phyloP scores from a whole-genome alignment of 2,797 vertebrate genomes.

The Chrysolophus pictus region DNA sequence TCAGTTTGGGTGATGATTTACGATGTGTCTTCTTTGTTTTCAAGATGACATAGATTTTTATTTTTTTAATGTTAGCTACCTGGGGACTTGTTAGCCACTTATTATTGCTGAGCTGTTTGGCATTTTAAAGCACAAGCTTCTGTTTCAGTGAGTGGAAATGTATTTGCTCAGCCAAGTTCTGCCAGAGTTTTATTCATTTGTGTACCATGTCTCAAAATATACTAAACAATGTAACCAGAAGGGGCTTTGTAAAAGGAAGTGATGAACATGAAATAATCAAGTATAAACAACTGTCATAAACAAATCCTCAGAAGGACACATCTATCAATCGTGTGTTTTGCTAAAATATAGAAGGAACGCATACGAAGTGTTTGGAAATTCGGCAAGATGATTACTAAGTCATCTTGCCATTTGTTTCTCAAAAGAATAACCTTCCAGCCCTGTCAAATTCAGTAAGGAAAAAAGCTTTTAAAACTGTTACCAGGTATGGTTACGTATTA shows the following conservation, averaged over 20 bases:
- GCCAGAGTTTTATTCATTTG: neutral
- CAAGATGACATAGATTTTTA: neutral
- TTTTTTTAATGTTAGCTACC: neutral
- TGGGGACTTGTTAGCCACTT: neutral
- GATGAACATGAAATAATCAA: neutral
- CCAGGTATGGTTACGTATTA: neutral
- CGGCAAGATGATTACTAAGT: neutral
- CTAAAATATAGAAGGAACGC: neutral
- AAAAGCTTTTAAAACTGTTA: slow-evolving; percentile 3
- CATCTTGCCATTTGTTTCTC: neutral
- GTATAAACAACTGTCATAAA: neutral
- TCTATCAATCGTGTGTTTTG: neutral
- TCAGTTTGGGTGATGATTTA: neutral
- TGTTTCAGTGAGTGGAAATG: neutral
- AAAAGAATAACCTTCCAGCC: neutral
- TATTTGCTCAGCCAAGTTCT: neutral
- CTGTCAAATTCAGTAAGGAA: neutral
- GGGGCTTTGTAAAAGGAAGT: neutral
- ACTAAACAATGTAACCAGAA: neutral
- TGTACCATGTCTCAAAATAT: neutral
- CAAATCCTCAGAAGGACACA: neutral
- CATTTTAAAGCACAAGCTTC: neutral
- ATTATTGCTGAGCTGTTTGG: neutral
- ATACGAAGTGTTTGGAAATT: neutral
- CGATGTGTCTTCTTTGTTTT: neutral